phyloP scores from a whole-genome alignment of 2,113 vertebrate species.

The Lamprologus callipterus region DNA sequence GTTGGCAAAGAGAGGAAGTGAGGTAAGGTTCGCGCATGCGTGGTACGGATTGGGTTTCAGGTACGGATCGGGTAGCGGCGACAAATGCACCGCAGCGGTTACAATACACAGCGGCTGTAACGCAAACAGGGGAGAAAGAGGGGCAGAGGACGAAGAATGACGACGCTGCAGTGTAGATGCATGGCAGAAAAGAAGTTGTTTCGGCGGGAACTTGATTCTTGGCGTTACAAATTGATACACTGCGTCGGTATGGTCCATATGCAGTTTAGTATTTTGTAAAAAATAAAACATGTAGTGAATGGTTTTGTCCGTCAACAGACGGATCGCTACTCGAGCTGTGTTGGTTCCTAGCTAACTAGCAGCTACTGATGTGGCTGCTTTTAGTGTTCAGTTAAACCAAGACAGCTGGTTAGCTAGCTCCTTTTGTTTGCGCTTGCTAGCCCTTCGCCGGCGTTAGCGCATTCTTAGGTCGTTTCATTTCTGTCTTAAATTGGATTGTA shows the following conservation, averaged over 20 bases:
- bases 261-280: not conserved
- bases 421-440: conserved; percentile 60
- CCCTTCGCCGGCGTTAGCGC: not conserved
- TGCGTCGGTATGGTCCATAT: conserved; percentile 84
- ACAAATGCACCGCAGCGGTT: not conserved
- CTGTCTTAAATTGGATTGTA: not conserved
- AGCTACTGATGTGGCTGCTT: not conserved
- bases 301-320: not conserved
- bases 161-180: conserved; percentile 92
- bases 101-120: not conserved
- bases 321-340: not conserved
- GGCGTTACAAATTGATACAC: conserved; percentile 93
- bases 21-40: not conserved
- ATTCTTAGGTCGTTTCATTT: not conserved
- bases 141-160: conserved; percentile 79
- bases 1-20: not conserved
- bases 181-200: conserved; percentile 92
- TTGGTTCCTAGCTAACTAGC: not conserved
- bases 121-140: conserved; percentile 23
- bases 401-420: conserved; percentile 42
- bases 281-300: not conserved
- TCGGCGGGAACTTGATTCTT: conserved; percentile 96
- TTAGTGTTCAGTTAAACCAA: not conserved
- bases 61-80: not conserved
- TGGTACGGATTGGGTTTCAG: not conserved